A percentile compares a stretch with the other conserved stretches of the same genome.
Conservation (phyloP, 2,888 invertebrate species). For the Ceriagrion tenellum region DNA sequence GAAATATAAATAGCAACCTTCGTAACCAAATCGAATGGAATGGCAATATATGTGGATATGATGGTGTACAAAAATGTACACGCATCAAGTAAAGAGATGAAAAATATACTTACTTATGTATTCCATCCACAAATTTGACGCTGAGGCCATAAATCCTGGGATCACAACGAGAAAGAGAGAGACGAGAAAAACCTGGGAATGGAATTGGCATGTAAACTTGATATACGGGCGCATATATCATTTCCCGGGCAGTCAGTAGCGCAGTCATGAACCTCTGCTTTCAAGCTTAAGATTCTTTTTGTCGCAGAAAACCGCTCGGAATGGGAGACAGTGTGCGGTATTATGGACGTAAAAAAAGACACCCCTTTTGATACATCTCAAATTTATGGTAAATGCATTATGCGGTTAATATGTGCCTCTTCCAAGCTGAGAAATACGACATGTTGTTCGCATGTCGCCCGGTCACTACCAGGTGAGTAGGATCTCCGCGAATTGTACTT, state of each 20-base stretch:
- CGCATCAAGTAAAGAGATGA: neutral
- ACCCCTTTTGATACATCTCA: no score
- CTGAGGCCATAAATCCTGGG: neutral
- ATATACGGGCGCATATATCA: constrained; percentile 14
- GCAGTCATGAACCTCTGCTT: constrained; percentile 25
- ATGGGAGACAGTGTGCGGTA: neutral
- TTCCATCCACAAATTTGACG: neutral
- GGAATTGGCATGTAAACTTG: constrained; percentile 16
- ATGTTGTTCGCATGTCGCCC: no score
- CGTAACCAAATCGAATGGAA: neutral
- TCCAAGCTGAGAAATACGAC: no score
- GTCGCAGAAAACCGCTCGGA: neutral
- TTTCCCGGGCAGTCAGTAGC: neutral
- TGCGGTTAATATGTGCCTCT: no score
- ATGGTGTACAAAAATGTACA: neutral
- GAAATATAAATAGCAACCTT: no score
- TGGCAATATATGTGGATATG: neutral
- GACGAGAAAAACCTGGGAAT: neutral
- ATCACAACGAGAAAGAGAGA: neutral
- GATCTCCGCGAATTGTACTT: no score
- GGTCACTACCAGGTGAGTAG: no score
- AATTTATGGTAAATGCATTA: no score
- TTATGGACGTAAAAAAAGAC: neutral
- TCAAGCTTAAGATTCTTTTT: neutral
- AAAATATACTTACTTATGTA: neutral